Percentiles rank a stretch among this genome's conserved stretches.
These are phyloP conservation scores for Gobio occitaniae DNA, from an alignment of 2,797 vertebrate genomes.

Conservation along the genomic window DNA sequence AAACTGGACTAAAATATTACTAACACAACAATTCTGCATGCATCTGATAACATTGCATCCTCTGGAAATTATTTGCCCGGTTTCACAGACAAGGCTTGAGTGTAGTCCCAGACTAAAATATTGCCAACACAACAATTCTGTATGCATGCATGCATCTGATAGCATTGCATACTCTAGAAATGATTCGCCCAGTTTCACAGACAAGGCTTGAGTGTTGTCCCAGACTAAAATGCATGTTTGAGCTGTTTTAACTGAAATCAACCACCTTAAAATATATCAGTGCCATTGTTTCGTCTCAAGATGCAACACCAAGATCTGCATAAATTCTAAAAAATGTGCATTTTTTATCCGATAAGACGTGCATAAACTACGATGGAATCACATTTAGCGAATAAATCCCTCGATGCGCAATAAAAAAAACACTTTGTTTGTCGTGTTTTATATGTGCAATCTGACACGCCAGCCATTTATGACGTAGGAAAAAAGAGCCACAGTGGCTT, in stretches of 20 bases:
- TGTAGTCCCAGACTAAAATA: not conserved
- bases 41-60: no score
- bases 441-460: not conserved
- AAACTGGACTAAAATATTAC: not conserved
- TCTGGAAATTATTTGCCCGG: no score
- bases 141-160: not conserved
- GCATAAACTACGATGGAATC: no score
- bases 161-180: not conserved
- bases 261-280: not conserved
- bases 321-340: no score
- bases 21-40: not conserved
- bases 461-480: not conserved
- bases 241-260: not conserved
- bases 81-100: no score
- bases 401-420: no score
- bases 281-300: not conserved
- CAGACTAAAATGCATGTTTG: not conserved
- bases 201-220: not conserved
- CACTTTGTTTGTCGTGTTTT: not conserved
- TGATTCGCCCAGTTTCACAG: not conserved
- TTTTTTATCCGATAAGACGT: no score
- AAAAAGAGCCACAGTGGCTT: not conserved
- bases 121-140: not conserved
- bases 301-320: not conserved
- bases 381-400: no score